These are phyloP conservation scores for Saccostrea cuccullata DNA, from an alignment of 1,140 invertebrate species.

Conservation along the genomic window DNA sequence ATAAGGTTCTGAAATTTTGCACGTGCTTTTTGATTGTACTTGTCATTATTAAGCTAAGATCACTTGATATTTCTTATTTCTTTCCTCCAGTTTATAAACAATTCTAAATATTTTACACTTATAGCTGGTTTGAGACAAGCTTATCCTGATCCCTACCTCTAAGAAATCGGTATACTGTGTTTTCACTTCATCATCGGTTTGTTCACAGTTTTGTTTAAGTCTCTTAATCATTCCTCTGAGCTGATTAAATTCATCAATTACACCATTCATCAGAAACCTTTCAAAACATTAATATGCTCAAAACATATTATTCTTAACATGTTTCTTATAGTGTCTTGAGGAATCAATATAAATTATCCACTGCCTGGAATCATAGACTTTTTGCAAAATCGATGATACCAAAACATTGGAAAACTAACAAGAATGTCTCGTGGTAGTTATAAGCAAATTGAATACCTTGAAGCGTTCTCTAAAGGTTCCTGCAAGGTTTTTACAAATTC, in stretches of 20 bases:
- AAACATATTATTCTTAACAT: too few species aligned
- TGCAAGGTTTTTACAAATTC: constrained; percentile 72
- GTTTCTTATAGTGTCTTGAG: background rate
- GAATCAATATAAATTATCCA: background rate
- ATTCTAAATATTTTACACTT: too few species aligned
- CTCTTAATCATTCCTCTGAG: constrained; percentile 89
- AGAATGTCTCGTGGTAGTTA: too few species aligned
- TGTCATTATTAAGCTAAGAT: background rate
- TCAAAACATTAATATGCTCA: too few species aligned
- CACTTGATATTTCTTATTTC: background rate
- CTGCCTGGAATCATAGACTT: background rate
- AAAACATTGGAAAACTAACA: too few species aligned
- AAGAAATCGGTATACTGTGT: constrained; percentile 93
- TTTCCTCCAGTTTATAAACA: too few species aligned
- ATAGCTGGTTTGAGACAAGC: too few species aligned
- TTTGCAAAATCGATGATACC: too few species aligned
- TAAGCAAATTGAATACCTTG: constrained; percentile 62
- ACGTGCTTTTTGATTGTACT: too few species aligned
- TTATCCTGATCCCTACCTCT: constrained; percentile 81
- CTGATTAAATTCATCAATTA: constrained; percentile 92
- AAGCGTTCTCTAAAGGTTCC: constrained; percentile 71
- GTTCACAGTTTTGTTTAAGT: constrained; percentile 81
- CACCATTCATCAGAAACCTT: constrained; percentile 94
- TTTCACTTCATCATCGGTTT: constrained; percentile 87
- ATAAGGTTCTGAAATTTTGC: too few species aligned